A percentile compares a stretch with the other conserved stretches of the same genome.
These are phyloP conservation scores for Ectemnius continuus DNA, from an alignment of 2,888 invertebrate genomes.

Conservation along the genomic window DNA sequence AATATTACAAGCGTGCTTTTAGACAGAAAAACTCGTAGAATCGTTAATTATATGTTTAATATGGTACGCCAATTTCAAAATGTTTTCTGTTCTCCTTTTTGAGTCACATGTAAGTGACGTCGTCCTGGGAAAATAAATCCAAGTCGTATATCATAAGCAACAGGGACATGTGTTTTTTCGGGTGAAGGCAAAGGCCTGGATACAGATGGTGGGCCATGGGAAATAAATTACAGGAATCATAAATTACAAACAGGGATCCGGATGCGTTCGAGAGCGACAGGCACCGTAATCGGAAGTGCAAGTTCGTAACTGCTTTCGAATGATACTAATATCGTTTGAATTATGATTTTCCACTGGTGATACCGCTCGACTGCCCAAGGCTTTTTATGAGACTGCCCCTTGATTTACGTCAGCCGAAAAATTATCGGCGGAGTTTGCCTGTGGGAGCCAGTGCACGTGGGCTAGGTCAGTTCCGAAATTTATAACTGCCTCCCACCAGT, in stretches of 20 bases:
- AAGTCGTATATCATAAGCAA: no score
- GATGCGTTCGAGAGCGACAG: not conserved
- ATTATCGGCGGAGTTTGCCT: slow-evolving; percentile 55
- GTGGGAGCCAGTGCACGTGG: slow-evolving; percentile 46
- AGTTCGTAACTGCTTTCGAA: slow-evolving; percentile 17
- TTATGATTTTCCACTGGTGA: slow-evolving; percentile 9
- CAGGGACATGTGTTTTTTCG: no score
- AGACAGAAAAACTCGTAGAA: no score
- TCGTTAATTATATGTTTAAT: no score
- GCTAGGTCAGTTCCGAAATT: slow-evolving; percentile 61
- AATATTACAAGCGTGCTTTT: no score
- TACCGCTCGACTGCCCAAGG: not conserved
- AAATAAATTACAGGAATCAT: no score
- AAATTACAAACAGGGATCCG: not conserved
- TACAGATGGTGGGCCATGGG: no score
- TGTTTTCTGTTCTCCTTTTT: not conserved
- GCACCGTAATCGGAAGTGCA: not conserved
- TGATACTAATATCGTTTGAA: slow-evolving; percentile 11
- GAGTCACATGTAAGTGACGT: not conserved
- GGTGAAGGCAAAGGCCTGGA: no score
- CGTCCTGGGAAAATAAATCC: no score
- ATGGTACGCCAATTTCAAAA: no score
- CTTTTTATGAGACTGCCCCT: slow-evolving; percentile 29
- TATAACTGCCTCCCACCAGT: slow-evolving; percentile 47
- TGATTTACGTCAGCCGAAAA: slow-evolving; percentile 59